Evolutionary conservation across 1,140 invertebrate genomes (phyloP).

Genomic region (Phthorimaea operculella): DNA sequence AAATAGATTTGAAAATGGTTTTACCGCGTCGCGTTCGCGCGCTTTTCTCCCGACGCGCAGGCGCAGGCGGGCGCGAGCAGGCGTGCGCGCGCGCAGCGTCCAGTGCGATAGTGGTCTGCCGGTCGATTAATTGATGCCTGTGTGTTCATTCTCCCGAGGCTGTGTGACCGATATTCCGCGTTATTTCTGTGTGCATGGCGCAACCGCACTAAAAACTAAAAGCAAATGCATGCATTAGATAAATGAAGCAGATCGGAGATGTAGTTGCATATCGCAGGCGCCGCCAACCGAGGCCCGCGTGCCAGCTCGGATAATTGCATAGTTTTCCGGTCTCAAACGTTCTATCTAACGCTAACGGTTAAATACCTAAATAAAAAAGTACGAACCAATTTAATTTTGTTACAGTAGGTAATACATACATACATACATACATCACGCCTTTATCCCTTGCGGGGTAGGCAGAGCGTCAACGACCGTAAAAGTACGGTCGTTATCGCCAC

Average conservation of each 20-base stretch:
- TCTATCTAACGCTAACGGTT: no score
- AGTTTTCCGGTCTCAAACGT: no score
- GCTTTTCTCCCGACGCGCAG: conserved; percentile 10
- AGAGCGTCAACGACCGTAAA: no score
- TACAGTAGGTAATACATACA: no score
- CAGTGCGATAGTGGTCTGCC: conserved; percentile 51
- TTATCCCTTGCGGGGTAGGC: no score
- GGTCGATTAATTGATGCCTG: conserved; percentile 7
- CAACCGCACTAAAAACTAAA: conserved; percentile 62
- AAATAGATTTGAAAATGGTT: conserved; percentile 14
- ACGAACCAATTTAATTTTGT: no score
- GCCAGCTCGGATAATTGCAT: no score
- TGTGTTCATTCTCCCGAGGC: conserved; percentile 25
- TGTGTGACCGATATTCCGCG: conserved; percentile 63
- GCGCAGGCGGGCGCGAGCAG: conserved; percentile 43
- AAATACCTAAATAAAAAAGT: no score
- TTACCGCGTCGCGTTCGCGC: conserved; percentile 27
- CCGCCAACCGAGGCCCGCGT: background rate
- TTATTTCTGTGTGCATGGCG: conserved; percentile 64
- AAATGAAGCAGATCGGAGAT: conserved; percentile 41
- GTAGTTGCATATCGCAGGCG: background rate
- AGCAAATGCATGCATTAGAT: conserved; percentile 64
- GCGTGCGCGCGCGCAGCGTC: conserved; percentile 53
- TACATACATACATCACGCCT: no score
- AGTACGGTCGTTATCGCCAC: no score